These are phyloP conservation scores for Eurystomus gularis DNA, from an alignment of 2,113 vertebrate species.

Conservation along the genomic window DNA sequence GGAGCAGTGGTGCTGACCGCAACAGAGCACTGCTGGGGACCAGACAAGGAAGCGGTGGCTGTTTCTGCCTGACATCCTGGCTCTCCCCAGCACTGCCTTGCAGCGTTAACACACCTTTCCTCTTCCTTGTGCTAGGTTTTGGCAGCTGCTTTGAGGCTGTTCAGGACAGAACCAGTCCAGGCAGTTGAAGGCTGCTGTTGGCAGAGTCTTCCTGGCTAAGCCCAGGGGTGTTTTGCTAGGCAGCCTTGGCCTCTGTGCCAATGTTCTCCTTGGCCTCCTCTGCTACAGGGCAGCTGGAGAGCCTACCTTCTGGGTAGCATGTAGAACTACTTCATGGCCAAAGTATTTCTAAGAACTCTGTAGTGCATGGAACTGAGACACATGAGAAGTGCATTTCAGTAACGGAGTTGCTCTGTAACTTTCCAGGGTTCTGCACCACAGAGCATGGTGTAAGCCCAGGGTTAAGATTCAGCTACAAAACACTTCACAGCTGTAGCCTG, in stretches of 20 bases:
- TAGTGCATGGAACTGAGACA: not conserved
- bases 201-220: not conserved
- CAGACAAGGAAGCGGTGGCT: not conserved
- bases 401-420: not conserved
- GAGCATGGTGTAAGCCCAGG: not conserved
- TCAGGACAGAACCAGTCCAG: slow-evolving; percentile 34
- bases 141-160: slow-evolving; percentile 15
- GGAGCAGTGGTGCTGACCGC: not conserved
- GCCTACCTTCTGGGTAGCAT: not conserved
- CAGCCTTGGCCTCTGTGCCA: not conserved
- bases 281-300: not conserved
- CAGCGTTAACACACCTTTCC: not conserved
- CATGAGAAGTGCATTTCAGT: not conserved
- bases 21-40: not conserved
- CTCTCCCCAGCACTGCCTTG: not conserved
- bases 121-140: not conserved
- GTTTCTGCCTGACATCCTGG: not conserved
- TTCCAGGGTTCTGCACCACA: not conserved
- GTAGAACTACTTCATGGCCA: not conserved
- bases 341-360: not conserved
- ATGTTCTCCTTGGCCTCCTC: not conserved
- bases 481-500: not conserved
- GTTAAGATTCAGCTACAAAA: not conserved
- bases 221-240: not conserved
- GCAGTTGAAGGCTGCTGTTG: slow-evolving; percentile 28